Evolutionary conservation across 2,888 invertebrate genomes (phyloP), one percentile per base, ranked within the genome.

Genomic region (Sisyra terminalis): DNA sequence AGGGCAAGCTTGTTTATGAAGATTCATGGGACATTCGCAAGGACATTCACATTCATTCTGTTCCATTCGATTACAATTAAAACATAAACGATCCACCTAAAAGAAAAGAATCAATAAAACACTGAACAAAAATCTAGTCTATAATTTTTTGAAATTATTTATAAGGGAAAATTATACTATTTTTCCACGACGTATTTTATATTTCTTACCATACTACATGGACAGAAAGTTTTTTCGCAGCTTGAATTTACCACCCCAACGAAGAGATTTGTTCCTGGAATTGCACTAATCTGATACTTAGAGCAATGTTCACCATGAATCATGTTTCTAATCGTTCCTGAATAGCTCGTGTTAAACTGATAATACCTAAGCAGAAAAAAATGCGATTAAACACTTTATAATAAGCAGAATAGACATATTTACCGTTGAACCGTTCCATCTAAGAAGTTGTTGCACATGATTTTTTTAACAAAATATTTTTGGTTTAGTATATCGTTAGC

Each of bases 21-120:
- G 47, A 47, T 55, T 55, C 44, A 63, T 49, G 2, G 70, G 80
- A 55, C 93, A 93, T 60, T 93, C 90, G 58, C 93, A 93, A 0
- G 93, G 93, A 55, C 93, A 93, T 60, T 93, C 93, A 53, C 93
- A 93, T 56, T 92, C 90, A 3, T 78, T 83, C 62, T 88, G 89
- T 57, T 92, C 93, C 86, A 92, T 89, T 39, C 90, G 75, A 57
- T 88, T 82, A 58, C 93, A 93, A 58, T 92, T 92, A 17, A 93
- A 69, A 57, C 93, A 93, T 3, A 85, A 69, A 3, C 89, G 74
- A 58, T 90, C 86, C 44, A 78, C 66, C 73, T 73, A 52, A 13
- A 50, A 48, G 43, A 48, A 30, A 24, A 10, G 2, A 35, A n/a
- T n/a, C n/a, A n/a, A n/a, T n/a, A n/a, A n/a, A n/a, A n/a, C n/a